Percentiles rank a stretch among this genome's conserved stretches.
phyloP scores from a whole-genome alignment of 2,888 invertebrate genomes.

The Syrphus vitripennis region DNA sequence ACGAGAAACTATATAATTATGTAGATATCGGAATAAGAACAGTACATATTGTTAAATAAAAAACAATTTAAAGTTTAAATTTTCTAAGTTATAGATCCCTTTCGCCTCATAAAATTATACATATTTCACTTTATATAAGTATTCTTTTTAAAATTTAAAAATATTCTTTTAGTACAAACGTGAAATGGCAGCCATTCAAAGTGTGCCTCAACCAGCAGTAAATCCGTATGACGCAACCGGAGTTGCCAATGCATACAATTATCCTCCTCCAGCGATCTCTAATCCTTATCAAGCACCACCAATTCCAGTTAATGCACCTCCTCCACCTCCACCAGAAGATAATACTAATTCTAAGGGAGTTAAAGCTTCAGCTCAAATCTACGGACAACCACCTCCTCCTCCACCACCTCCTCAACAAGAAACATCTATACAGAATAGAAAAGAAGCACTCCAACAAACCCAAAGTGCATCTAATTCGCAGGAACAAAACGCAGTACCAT shows the following conservation, averaged over 20 bases:
- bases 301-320: constrained; percentile 33
- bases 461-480: constrained; percentile 11
- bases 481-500: neutral
- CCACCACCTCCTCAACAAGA: constrained; percentile 64
- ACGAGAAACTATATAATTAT: too few species aligned
- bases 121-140: too few species aligned
- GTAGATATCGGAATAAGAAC: too few species aligned
- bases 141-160: neutral
- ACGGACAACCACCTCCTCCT: constrained; percentile 77
- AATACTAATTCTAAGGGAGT: constrained; percentile 73
- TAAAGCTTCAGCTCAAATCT: constrained; percentile 77
- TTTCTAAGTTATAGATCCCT: too few species aligned
- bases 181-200: constrained; percentile 79
- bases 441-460: neutral
- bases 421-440: neutral
- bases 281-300: constrained; percentile 59
- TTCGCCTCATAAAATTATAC: too few species aligned
- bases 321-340: constrained; percentile 64
- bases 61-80: too few species aligned
- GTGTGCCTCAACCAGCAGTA: constrained; percentile 57
- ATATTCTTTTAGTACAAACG: constrained; percentile 77
- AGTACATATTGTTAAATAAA: too few species aligned
- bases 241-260: constrained; percentile 52
- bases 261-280: constrained; percentile 63
- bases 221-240: constrained; percentile 37